Evolutionary conservation across 2,888 invertebrate genomes (phyloP).

Genomic region (Chesias legatella): DNA sequence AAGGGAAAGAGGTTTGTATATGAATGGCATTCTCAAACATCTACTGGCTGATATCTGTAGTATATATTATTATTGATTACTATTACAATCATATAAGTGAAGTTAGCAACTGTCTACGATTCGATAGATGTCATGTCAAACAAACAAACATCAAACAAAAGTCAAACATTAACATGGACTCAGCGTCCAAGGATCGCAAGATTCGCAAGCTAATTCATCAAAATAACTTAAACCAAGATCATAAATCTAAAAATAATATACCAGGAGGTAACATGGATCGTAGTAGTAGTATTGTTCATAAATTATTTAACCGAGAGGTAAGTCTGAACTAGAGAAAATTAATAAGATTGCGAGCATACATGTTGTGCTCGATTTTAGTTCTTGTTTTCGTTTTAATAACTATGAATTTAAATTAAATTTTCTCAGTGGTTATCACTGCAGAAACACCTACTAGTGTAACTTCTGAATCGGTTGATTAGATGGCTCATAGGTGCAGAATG

Average conservation of each 20-base stretch:
- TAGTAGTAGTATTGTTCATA: constrained; percentile 67
- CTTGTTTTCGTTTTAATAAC: constrained; percentile 33
- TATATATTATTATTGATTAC: too few relatives aligned
- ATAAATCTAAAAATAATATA: constrained; percentile 46
- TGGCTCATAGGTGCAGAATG: not conserved
- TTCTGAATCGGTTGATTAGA: not conserved
- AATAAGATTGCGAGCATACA: constrained; percentile 19
- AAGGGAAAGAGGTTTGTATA: too few relatives aligned
- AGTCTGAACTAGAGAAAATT: constrained; percentile 41
- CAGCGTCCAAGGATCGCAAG: constrained; percentile 56
- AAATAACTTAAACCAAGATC: constrained; percentile 48
- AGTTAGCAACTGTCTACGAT: not conserved
- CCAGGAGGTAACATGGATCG: constrained; percentile 45
- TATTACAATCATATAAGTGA: too few relatives aligned
- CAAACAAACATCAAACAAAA: constrained; percentile 60
- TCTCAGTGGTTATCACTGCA: not conserved
- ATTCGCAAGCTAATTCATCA: constrained; percentile 35
- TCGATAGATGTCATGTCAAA: constrained; percentile 38
- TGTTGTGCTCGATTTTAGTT: constrained; percentile 36
- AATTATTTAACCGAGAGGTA: constrained; percentile 83
- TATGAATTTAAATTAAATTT: constrained; percentile 4
- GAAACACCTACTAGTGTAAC: not conserved
- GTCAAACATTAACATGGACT: constrained; percentile 76
- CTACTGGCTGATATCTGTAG: too few relatives aligned
- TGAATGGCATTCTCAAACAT: too few relatives aligned